Percentiles rank a stretch among this genome's conserved stretches.
Evolutionary conservation across 2,888 invertebrate genomes (phyloP).

Genomic region (Drosophila emarginata): DNA sequence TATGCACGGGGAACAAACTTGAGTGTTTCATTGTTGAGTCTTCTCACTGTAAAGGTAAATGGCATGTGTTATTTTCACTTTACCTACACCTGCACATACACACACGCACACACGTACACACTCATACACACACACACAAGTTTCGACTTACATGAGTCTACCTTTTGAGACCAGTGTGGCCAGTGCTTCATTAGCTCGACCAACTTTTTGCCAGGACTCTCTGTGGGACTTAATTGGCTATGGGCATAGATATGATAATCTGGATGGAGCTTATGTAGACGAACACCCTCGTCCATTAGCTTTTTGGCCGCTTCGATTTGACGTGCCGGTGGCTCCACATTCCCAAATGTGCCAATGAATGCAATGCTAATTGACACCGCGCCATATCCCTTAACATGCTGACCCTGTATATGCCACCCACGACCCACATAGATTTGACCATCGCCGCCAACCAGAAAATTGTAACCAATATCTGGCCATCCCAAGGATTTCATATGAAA

Average conservation of each 20-base stretch:
- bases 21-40: constrained; percentile 58
- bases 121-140: not conserved
- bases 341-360: constrained; percentile 88
- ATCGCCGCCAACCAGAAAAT: constrained; percentile 87
- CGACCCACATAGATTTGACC: constrained; percentile 84
- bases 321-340: constrained; percentile 68
- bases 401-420: constrained; percentile 85
- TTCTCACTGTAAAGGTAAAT: constrained; percentile 41
- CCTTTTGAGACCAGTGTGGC: constrained; percentile 84
- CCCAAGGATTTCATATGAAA: constrained; percentile 87
- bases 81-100: no score
- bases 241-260: constrained; percentile 88
- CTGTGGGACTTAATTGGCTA: constrained; percentile 86
- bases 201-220: constrained; percentile 87
- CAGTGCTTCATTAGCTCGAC: constrained; percentile 86
- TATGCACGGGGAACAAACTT: constrained; percentile 51
- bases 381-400: constrained; percentile 87
- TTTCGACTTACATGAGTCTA: not conserved
- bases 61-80: not conserved
- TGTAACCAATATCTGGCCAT: constrained; percentile 89
- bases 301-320: constrained; percentile 86
- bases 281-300: constrained; percentile 86
- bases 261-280: constrained; percentile 84
- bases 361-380: constrained; percentile 88
- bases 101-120: not conserved